These are phyloP conservation scores for Cenopis cana DNA, from an alignment of 2,888 invertebrate species.

Conservation along the genomic window DNA sequence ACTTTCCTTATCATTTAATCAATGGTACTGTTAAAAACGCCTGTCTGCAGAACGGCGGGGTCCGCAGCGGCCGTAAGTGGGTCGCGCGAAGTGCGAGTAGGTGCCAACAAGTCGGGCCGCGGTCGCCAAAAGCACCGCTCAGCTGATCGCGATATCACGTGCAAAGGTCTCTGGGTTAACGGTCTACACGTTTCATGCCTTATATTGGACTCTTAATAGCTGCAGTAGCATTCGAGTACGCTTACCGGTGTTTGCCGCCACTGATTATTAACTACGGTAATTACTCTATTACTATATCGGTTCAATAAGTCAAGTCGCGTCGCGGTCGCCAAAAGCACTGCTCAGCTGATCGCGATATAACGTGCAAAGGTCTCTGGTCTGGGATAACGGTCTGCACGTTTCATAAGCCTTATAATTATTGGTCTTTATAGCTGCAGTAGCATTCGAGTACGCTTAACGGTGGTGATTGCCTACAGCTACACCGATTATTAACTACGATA, in stretches of 20 bases:
- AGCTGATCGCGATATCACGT: constrained; percentile 73
- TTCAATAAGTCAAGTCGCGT: constrained; percentile 53
- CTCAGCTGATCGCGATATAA: too few species aligned
- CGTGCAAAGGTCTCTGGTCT: too few species aligned
- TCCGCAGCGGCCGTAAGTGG: constrained; percentile 48
- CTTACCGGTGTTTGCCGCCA: not conserved
- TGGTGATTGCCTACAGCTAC: too few species aligned
- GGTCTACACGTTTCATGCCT: constrained; percentile 60
- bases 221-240: not conserved
- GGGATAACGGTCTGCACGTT: too few species aligned
- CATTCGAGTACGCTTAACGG: too few species aligned
- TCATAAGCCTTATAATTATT: too few species aligned
- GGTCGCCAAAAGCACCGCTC: constrained; percentile 59
- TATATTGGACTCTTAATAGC: constrained; percentile 38
- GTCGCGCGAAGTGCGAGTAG: constrained; percentile 50
- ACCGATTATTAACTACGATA: too few species aligned
- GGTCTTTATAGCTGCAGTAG: too few species aligned
- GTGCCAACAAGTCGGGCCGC: constrained; percentile 55
- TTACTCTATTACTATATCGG: not conserved
- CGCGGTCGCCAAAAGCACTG: constrained; percentile 59
- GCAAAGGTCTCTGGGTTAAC: constrained; percentile 81
- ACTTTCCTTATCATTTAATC: not conserved
- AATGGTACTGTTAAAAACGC: constrained; percentile 9
- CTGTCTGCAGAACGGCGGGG: constrained; percentile 11
- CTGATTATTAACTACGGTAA: not conserved